These are phyloP conservation scores for Fratercula arctica DNA, from an alignment of 2,797 vertebrate species.

Conservation along the genomic window DNA sequence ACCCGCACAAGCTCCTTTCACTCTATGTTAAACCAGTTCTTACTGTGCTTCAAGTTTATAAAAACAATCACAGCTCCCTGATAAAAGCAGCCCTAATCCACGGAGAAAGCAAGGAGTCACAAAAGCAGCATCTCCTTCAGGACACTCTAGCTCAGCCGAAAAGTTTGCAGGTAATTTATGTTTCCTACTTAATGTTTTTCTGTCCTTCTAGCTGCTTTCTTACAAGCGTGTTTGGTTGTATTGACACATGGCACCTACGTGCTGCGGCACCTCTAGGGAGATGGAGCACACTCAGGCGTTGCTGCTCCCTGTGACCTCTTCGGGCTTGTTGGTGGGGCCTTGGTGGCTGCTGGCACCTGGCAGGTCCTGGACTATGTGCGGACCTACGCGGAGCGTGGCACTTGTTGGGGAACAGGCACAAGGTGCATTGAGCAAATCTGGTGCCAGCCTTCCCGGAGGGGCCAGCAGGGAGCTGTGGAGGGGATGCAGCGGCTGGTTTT, in stretches of 20 bases:
- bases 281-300: accelerated
- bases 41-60: conserved; percentile 63
- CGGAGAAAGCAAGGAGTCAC: conserved; percentile 17
- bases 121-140: conserved; percentile 36
- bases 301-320: neutral
- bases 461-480: neutral
- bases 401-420: neutral
- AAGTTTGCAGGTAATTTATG: conserved; percentile 38
- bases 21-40: conserved; percentile 67
- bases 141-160: conserved; percentile 30
- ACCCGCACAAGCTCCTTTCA: conserved; percentile 60
- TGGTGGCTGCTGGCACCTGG: neutral
- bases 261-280: neutral
- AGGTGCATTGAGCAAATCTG: neutral
- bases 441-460: neutral
- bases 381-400: accelerated
- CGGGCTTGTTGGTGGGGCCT: neutral
- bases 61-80: conserved; percentile 51
- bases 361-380: accelerated
- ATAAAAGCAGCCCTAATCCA: conserved; percentile 19
- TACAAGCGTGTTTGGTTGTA: neutral
- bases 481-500: neutral
- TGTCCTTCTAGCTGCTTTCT: neutral
- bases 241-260: neutral
- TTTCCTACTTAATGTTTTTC: conserved; percentile 4